Conservation (phyloP, 1,140 invertebrate genomes). For the Procambarus clarkii region DNA sequence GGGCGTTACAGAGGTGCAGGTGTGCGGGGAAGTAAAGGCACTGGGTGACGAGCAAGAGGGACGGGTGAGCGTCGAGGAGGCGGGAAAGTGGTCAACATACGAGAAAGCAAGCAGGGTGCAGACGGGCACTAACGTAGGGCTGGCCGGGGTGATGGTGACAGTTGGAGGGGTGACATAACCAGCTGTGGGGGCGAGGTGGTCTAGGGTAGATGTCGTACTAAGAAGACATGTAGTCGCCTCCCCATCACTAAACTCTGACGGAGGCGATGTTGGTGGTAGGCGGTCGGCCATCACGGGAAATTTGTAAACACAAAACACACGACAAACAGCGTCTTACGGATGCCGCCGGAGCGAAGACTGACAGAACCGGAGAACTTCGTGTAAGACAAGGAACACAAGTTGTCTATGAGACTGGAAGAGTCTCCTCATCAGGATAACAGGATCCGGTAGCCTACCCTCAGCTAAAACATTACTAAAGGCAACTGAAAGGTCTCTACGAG, state of each 20-base stretch:
- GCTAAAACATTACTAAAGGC: neutral
- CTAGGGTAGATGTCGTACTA: neutral
- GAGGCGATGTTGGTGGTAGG: neutral
- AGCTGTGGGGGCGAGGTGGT: neutral
- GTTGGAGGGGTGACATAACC: neutral
- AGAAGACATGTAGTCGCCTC: neutral
- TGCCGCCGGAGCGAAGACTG: neutral
- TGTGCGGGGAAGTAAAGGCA: neutral
- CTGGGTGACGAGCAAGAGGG: neutral
- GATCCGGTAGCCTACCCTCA: neutral
- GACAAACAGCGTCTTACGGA: neutral
- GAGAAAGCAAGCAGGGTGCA: no score
- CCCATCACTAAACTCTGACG: neutral
- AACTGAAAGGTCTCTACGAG: neutral
- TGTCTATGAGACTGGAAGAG: neutral
- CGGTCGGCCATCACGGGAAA: neutral
- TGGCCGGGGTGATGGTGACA: slow-evolving; percentile 39
- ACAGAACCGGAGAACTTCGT: neutral
- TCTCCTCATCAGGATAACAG: neutral
- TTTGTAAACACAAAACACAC: neutral
- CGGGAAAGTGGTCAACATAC: neutral
- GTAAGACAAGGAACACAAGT: neutral
- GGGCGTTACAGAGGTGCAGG: neutral
- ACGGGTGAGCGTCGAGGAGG: neutral
- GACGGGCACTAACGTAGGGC: neutral